A percentile compares a stretch with the other conserved stretches of the same genome.
These are phyloP conservation scores for Butastur rufipennis DNA, from an alignment of 2,113 vertebrate species.

Conservation along the genomic window DNA sequence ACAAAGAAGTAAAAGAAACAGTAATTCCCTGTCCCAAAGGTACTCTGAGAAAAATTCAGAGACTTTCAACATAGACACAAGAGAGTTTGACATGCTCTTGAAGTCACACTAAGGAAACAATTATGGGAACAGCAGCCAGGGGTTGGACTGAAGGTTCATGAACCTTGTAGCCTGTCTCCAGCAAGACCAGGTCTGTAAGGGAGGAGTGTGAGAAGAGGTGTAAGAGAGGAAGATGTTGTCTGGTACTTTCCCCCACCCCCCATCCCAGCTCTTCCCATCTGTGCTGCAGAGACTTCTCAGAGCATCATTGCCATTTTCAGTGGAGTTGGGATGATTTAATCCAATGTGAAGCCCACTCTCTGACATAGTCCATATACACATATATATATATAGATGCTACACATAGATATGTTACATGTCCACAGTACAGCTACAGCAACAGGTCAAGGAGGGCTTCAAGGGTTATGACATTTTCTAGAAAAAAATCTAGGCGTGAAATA, in stretches of 20 bases:
- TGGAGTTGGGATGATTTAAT: neutral
- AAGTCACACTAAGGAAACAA: neutral
- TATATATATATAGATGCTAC: no score
- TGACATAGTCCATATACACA: neutral
- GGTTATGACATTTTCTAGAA: neutral
- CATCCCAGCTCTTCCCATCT: neutral
- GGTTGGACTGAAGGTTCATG: neutral
- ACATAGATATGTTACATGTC: neutral
- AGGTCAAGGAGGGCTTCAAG: neutral
- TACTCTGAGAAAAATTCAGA: neutral
- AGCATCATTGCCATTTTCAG: neutral
- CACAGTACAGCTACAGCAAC: neutral
- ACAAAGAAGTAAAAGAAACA: neutral
- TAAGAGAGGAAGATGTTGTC: neutral
- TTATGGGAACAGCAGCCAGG: neutral
- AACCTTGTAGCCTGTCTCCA: neutral
- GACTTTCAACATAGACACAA: neutral
- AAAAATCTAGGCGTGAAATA: neutral
- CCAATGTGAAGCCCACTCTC: neutral
- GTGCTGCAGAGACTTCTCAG: neutral
- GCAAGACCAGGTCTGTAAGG: neutral
- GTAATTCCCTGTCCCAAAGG: neutral
- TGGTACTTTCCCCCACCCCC: fast-evolving
- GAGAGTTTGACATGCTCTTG: neutral
- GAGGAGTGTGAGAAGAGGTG: neutral